phyloP scores from a whole-genome alignment of 2,888 invertebrate genomes.

The Agrochola circellaris region DNA sequence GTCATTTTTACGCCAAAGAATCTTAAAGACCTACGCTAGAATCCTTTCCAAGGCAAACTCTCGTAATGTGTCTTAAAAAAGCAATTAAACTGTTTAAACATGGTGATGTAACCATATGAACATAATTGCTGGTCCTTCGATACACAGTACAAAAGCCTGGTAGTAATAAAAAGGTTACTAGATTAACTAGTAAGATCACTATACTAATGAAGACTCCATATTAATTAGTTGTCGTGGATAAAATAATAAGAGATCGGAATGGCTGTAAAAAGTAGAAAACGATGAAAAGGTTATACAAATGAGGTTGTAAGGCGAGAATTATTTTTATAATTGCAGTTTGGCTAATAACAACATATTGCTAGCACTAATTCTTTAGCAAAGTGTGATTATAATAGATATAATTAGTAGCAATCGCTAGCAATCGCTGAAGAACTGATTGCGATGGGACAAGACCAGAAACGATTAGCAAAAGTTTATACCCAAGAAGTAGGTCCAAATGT shows the following conservation, averaged over 20 bases:
- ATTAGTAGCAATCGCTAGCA: neutral
- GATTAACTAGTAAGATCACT: slow-evolving; percentile 52
- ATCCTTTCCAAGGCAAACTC: slow-evolving; percentile 1
- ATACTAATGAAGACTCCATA: slow-evolving; percentile 53
- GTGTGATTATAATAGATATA: neutral
- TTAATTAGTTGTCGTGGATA: slow-evolving; percentile 41
- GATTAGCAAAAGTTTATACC: neutral
- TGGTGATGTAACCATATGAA: slow-evolving; percentile 50
- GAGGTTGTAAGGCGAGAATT: slow-evolving; percentile 21
- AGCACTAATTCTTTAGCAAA: neutral
- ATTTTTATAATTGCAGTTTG: slow-evolving; percentile 19
- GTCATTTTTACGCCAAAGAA: slow-evolving; percentile 4
- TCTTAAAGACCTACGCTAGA: slow-evolving; percentile 16
- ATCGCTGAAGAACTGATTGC: too few species aligned
- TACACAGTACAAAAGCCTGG: slow-evolving; percentile 32
- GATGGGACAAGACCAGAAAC: too few species aligned
- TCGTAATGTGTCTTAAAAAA: slow-evolving; percentile 26
- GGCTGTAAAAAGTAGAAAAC: slow-evolving; percentile 13
- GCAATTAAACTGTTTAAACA: slow-evolving; percentile 22
- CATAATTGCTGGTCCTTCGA: slow-evolving; percentile 41
- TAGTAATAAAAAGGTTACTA: slow-evolving; percentile 56
- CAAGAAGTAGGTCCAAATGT: too few species aligned
- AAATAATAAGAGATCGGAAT: slow-evolving; percentile 20
- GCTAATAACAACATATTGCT: slow-evolving; percentile 1
- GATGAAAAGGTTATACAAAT: slow-evolving; percentile 27